Evolutionary conservation across 2,113 vertebrate species (phyloP).

Genomic region (Sardina pilchardus): DNA sequence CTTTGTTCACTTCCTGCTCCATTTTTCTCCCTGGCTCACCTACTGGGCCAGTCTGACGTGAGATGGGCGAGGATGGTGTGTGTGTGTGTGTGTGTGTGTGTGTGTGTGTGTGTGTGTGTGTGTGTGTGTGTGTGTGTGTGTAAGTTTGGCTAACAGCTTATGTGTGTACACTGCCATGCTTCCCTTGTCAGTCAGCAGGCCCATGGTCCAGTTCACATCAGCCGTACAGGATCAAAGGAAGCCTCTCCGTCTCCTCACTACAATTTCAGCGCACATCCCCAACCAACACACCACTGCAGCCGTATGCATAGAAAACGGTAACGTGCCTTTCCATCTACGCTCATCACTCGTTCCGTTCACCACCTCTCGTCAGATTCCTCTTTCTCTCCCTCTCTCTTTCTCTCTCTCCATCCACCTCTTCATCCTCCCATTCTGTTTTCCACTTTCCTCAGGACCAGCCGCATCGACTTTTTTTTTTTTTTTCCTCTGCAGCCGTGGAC

Average conservation of each 20-base stretch:
- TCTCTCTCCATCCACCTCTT: neutral
- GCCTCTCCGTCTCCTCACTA: neutral
- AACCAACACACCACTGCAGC: neutral
- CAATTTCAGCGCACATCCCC: conserved; percentile 7
- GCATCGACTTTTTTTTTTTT: conserved; percentile 49
- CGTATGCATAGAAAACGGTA: neutral
- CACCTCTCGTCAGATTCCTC: neutral
- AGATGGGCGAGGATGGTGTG: conserved; percentile 25
- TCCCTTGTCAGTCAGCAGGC: neutral
- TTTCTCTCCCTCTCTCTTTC: conserved; percentile 8
- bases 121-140: neutral
- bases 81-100: conserved; percentile 4
- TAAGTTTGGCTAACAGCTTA: neutral
- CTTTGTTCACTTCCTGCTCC: neutral
- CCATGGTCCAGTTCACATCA: neutral
- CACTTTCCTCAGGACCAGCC: conserved; percentile 35
- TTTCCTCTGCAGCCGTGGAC: conserved; percentile 47
- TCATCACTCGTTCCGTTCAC: conserved; percentile 13
- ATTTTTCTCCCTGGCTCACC: neutral
- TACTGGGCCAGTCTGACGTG: neutral
- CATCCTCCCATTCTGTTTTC: neutral
- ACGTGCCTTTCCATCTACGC: conserved; percentile 7
- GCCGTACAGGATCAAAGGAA: neutral
- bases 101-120: neutral
- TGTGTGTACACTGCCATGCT: neutral